A percentile compares a stretch with the other conserved stretches of the same genome.
Evolutionary conservation across 2,113 vertebrate species (phyloP).

Genomic region (Pedetes capensis): DNA sequence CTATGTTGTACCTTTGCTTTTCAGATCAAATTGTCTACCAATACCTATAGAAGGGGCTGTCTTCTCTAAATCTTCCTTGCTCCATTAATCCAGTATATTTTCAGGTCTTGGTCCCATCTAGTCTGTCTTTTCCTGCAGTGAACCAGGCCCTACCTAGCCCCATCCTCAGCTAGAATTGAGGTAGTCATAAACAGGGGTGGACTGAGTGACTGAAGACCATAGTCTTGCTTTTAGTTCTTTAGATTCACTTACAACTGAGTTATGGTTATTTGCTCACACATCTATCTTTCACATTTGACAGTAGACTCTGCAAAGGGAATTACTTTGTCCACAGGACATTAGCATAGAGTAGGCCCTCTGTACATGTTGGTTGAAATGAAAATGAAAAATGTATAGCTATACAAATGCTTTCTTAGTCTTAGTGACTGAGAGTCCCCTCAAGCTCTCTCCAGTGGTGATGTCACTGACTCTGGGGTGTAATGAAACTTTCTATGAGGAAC

Average conservation of each 20-base stretch:
- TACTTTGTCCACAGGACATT: not conserved
- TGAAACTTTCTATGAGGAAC: not conserved
- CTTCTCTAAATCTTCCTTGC: not conserved
- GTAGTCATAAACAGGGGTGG: not conserved
- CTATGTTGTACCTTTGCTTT: not conserved
- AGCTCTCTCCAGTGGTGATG: not conserved
- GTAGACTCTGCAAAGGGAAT: not conserved
- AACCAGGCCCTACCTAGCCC: not conserved
- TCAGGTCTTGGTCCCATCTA: not conserved
- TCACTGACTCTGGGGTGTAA: not conserved
- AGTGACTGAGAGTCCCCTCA: not conserved
- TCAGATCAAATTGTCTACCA: not conserved
- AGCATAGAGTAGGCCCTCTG: not conserved
- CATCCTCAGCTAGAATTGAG: not conserved
- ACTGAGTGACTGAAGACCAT: not conserved
- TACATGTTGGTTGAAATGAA: not conserved
- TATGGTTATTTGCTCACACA: not conserved
- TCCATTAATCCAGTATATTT: not conserved
- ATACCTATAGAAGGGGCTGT: not conserved
- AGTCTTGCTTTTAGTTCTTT: not conserved
- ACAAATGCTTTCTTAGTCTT: not conserved
- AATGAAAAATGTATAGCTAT: not conserved
- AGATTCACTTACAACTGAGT: not conserved
- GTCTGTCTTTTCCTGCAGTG: not conserved
- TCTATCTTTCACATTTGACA: not conserved